Percentiles rank a stretch among this genome's conserved stretches.
Evolutionary conservation across 2,888 invertebrate genomes (phyloP).

Genomic region (Oligia latruncula): DNA sequence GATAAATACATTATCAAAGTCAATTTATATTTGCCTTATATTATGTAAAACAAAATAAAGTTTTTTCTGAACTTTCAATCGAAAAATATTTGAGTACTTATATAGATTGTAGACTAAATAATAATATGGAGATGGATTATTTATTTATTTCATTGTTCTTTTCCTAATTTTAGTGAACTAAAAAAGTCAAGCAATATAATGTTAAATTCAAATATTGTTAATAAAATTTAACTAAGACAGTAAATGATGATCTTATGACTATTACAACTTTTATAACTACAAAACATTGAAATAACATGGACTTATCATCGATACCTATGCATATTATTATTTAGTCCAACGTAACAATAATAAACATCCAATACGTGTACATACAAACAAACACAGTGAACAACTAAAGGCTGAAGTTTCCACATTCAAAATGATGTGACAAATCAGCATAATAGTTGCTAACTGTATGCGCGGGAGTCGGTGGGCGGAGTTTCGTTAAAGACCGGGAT

Average conservation of each 20-base stretch:
- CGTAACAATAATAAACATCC: slow-evolving; percentile 48
- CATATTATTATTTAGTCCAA: slow-evolving; percentile 64
- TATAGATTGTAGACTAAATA: slow-evolving; percentile 56
- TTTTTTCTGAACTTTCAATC: slow-evolving; percentile 43
- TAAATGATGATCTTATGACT: slow-evolving; percentile 11
- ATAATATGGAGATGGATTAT: slow-evolving; percentile 32
- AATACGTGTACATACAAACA: slow-evolving; percentile 41
- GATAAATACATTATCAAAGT: slow-evolving; percentile 61
- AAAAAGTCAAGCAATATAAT: slow-evolving; percentile 24
- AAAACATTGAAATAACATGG: slow-evolving; percentile 44
- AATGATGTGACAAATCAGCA: slow-evolving; percentile 17
- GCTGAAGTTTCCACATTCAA: slow-evolving; percentile 28
- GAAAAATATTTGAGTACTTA: slow-evolving; percentile 53
- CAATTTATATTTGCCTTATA: slow-evolving; percentile 55
- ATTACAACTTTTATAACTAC: slow-evolving; percentile 25
- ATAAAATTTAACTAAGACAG: slow-evolving; percentile 5
- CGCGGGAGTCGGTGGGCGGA: slow-evolving; percentile 42
- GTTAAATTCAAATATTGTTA: background rate
- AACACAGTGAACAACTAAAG: slow-evolving; percentile 42
- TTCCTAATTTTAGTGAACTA: slow-evolving; percentile 38
- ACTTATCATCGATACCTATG: slow-evolving; percentile 12
- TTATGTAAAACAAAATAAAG: slow-evolving; percentile 55
- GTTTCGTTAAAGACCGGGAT: slow-evolving; percentile 11
- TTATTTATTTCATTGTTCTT: background rate
- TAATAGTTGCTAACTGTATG: slow-evolving; percentile 42